Evolutionary conservation across 2,888 invertebrate species (phyloP), one percentile per base, ranked within the genome.

Genomic region (Thereva nobilitata): DNA sequence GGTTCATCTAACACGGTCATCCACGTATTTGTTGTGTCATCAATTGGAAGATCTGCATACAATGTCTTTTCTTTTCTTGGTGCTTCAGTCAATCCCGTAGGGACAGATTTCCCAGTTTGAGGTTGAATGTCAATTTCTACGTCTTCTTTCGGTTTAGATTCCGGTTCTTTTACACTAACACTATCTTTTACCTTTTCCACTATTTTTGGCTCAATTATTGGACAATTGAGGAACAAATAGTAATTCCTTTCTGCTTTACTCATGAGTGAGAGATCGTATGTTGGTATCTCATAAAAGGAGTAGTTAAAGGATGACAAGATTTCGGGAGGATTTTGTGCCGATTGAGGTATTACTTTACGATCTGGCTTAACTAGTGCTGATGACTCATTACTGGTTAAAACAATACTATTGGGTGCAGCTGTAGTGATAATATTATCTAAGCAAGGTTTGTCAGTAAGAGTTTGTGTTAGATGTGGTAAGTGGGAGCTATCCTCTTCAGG

Each of bases 1-100:
- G 78, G 77, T 64, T 82, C 79, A 64, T 82, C 81, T 41, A 79
- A 55, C 5, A 77, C 76, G 59, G 76, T 72, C 75, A 82, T 76
- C 75, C 79, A 80, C 2, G 75, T 68, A 54, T 72, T 75, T 35
- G 76, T 71, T 0, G 77, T 70, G 42, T 76, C 73, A 66, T 74
- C 77, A 47, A 76, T 72, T 1, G 77, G 76, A 55, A 77, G 69
- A 7, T 75, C 78, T 37, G 73, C 76, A 66, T 76, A 77, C 2
- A n/a, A 7, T n/a, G 9, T 47, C 23, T 47, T 47, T 12, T n/a
- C 23, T 4, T n/a, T 7, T 4, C 23, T n/a, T 45, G n/a, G 5
- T 6, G 9, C 6, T 8, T 23, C 23, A 23, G 23, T 23, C 23
- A 23, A 23, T 23, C 23, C 23, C 23, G 23, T 23, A 23, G 23